Conservation (phyloP, 2,113 vertebrate species). For the Hiodon tergisus region DNA sequence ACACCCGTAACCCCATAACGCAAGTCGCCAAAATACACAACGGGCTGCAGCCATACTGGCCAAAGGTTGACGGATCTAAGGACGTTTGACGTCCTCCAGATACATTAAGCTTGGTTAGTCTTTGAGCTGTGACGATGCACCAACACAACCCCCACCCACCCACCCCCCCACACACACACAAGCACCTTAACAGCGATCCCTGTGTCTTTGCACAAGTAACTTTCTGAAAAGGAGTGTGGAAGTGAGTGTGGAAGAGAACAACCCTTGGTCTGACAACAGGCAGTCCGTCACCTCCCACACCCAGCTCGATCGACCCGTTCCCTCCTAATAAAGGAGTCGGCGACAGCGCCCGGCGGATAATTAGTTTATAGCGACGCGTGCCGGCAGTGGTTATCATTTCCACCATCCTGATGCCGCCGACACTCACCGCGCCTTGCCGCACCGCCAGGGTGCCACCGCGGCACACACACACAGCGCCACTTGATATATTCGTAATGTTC, state of each 20-base stretch:
- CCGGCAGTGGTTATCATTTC: conserved; percentile 92
- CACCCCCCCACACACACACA: conserved; percentile 32
- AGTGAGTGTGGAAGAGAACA: neutral
- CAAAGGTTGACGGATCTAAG: no score
- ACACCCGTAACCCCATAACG: no score
- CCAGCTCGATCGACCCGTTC: conserved; percentile 37
- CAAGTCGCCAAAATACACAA: no score
- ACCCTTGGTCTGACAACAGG: neutral
- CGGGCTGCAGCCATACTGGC: no score
- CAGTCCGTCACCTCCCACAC: conserved; percentile 20
- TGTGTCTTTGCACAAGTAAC: neutral
- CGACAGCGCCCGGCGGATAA: conserved; percentile 72
- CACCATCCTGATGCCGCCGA: conserved; percentile 72
- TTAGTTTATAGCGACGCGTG: conserved; percentile 81
- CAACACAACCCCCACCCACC: conserved; percentile 25
- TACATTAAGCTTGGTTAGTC: no score
- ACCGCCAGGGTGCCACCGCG: conserved; percentile 63
- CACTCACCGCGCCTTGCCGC: conserved; percentile 65
- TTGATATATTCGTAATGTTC: conserved; percentile 97
- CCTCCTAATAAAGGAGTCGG: conserved; percentile 66
- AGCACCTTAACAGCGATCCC: conserved; percentile 21
- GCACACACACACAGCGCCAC: conserved; percentile 73
- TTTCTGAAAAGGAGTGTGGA: neutral
- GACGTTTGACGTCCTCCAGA: no score
- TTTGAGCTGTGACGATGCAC: no score